Evolutionary conservation across 2,113 vertebrate genomes (phyloP).

Genomic region (Urocynchramus pylzowi): DNA sequence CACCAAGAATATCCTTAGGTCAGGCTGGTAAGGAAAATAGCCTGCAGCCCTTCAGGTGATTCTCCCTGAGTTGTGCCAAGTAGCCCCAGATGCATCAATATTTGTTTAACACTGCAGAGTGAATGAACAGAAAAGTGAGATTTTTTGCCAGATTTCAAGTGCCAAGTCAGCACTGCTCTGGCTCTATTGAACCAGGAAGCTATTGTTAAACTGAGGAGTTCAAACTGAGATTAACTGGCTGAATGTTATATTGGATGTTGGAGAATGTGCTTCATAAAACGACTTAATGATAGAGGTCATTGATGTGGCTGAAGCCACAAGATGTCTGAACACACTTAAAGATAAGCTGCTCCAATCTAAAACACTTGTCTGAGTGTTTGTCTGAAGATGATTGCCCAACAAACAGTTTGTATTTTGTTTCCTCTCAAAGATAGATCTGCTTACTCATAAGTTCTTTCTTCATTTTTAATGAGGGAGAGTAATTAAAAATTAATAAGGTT

Average conservation of each 20-base stretch:
- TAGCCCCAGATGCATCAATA: neutral
- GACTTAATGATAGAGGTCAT: neutral
- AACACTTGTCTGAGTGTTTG: neutral
- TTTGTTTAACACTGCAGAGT: neutral
- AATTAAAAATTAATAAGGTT: conserved; percentile 1
- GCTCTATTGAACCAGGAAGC: neutral
- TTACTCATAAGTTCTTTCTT: neutral
- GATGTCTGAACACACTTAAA: neutral
- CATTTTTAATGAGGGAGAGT: neutral
- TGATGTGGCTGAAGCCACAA: neutral
- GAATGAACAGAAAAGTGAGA: neutral
- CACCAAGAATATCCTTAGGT: no score
- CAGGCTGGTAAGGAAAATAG: neutral
- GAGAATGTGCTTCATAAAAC: neutral
- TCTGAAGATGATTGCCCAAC: neutral
- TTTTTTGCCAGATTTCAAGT: neutral
- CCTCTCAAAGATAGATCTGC: neutral
- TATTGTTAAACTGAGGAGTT: neutral
- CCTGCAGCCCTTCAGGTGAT: neutral
- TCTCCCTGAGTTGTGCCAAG: neutral
- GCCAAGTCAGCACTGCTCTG: neutral
- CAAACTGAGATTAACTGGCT: neutral
- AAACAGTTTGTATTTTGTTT: neutral
- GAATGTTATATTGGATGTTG: neutral
- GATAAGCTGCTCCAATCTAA: neutral